A percentile compares a stretch with the other conserved stretches of the same genome.
Evolutionary conservation across 2,113 vertebrate genomes (phyloP).

Genomic region (Albula glossodonta): DNA sequence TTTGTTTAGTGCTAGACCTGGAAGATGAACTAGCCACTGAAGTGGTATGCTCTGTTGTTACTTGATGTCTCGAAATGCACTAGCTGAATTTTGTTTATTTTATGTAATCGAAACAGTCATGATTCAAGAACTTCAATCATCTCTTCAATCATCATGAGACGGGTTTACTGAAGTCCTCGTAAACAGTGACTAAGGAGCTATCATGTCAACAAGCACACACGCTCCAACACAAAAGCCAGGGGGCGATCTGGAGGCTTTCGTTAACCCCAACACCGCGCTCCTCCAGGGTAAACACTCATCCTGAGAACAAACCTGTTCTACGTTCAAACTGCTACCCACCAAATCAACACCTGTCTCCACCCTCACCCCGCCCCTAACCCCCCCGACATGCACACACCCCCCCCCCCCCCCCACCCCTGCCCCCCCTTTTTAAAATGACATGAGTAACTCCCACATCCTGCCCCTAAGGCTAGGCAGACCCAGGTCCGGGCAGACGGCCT

Average conservation of each 20-base stretch:
- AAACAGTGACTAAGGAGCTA: no score
- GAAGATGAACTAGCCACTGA: no score
- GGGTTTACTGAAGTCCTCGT: no score
- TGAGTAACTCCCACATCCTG: not conserved
- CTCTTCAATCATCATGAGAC: no score
- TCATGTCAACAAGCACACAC: no score
- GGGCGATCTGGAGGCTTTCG: not conserved
- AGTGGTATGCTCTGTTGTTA: no score
- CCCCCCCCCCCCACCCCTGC: not conserved
- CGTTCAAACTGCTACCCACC: not conserved
- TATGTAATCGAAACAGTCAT: no score
- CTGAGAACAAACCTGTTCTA: not conserved
- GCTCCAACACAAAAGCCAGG: not conserved
- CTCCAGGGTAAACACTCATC: not conserved
- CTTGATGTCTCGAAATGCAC: no score
- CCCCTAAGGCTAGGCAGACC: not conserved
- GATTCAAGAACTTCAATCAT: no score
- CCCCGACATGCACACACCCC: not conserved
- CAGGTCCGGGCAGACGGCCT: slow-evolving; percentile 11
- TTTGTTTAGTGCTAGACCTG: no score
- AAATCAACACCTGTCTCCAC: not conserved
- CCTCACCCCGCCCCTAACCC: not conserved
- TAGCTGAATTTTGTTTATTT: no score
- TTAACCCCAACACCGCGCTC: not conserved
- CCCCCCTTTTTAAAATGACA: not conserved